Evolutionary conservation across 2,888 invertebrate genomes (phyloP).

Genomic region (Erebia ligea): DNA sequence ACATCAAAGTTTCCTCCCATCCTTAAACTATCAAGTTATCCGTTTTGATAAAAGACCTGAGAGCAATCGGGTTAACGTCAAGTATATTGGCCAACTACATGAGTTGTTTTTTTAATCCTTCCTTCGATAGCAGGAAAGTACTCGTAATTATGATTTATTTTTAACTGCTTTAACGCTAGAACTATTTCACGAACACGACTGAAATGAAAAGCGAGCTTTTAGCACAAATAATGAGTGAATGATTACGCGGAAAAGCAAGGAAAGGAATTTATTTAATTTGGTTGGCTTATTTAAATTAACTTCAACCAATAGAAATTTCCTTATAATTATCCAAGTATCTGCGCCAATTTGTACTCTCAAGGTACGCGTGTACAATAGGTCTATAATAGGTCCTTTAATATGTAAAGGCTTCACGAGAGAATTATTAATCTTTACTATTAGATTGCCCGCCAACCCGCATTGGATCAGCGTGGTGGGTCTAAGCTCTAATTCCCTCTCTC

Average conservation of each 20-base stretch:
- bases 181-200: background rate
- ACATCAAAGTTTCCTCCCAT: constrained; percentile 5
- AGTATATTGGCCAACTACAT: background rate
- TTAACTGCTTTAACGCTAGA: background rate
- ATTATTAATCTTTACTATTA: too few relatives aligned
- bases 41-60: background rate
- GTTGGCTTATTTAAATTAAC: constrained; percentile 29
- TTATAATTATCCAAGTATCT: constrained; percentile 18
- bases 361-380: too few relatives aligned
- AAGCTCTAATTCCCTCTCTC: too few relatives aligned
- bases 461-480: too few relatives aligned
- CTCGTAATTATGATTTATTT: background rate
- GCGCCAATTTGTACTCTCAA: background rate
- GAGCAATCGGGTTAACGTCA: background rate
- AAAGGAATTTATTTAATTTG: constrained; percentile 29
- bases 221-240: constrained; percentile 27
- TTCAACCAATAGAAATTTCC: constrained; percentile 26
- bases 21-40: background rate
- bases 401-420: too few relatives aligned
- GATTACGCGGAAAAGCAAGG: constrained; percentile 20
- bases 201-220: background rate
- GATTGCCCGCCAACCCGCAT: too few relatives aligned
- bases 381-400: too few relatives aligned
- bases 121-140: background rate
- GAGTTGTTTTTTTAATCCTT: background rate